These are phyloP conservation scores for Bubo bubo DNA, from an alignment of 2,113 vertebrate genomes.

Conservation along the genomic window DNA sequence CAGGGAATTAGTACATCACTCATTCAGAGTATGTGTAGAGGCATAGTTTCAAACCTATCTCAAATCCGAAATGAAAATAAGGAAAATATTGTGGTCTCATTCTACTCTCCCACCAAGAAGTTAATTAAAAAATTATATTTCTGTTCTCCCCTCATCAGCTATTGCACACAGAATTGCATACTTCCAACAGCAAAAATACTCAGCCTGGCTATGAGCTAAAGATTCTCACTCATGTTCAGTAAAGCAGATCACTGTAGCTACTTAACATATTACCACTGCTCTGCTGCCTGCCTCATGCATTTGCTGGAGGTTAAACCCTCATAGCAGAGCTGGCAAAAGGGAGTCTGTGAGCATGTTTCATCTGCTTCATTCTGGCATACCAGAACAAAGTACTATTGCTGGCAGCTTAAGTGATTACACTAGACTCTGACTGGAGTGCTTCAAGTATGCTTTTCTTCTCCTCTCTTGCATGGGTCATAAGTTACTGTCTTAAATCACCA, in stretches of 20 bases:
- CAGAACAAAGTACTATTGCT: background rate
- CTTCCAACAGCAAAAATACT: background rate
- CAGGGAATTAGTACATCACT: background rate
- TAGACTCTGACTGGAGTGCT: background rate
- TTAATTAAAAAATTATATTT: background rate
- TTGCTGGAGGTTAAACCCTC: background rate
- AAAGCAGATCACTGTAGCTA: background rate
- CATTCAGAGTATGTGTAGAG: background rate
- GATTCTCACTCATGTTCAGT: background rate
- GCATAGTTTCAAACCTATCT: background rate
- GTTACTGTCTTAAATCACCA: background rate
- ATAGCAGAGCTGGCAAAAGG: background rate
- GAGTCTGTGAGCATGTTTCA: background rate
- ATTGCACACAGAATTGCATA: background rate
- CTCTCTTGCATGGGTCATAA: background rate
- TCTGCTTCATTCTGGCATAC: background rate
- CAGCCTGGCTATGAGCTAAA: background rate
- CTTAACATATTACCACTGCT: background rate
- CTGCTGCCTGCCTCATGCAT: background rate
- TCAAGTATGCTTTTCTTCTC: background rate
- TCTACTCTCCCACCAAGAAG: background rate
- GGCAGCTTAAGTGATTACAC: slow-evolving; percentile 2
- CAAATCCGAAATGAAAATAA: background rate
- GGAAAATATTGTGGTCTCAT: background rate
- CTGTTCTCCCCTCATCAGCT: background rate